A percentile compares a stretch with the other conserved stretches of the same genome.
Evolutionary conservation across 2,888 invertebrate species (phyloP).

Genomic region (Leptopterna dolabrata): DNA sequence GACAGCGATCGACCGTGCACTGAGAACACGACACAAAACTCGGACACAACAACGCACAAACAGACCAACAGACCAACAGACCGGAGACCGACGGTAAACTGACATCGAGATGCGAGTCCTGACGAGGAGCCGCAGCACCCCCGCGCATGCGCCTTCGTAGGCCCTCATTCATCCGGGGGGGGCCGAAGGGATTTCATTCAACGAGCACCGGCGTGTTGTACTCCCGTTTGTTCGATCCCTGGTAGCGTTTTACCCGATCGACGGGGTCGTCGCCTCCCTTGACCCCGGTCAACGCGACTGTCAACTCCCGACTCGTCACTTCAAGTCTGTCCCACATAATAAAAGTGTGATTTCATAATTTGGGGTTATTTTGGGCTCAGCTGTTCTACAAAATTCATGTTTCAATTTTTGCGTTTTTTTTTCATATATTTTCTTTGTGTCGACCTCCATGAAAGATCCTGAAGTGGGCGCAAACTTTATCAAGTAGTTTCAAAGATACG

Average conservation of each 20-base stretch:
- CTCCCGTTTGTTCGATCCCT: not conserved
- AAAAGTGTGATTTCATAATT: too few species aligned
- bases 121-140: not conserved
- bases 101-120: not conserved
- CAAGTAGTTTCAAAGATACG: too few species aligned
- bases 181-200: constrained; percentile 14
- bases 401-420: too few species aligned
- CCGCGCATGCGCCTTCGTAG: not conserved
- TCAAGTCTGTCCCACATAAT: too few species aligned
- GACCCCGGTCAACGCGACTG: not conserved
- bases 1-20: not conserved
- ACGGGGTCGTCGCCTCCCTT: not conserved
- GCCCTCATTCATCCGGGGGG: constrained; percentile 17
- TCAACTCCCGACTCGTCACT: too few species aligned
- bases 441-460: too few species aligned
- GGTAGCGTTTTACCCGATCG: not conserved
- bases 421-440: too few species aligned
- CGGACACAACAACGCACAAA: too few species aligned
- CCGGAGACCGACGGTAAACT: not conserved
- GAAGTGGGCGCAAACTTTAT: too few species aligned
- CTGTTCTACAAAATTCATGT: too few species aligned
- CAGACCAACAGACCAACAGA: not conserved
- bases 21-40: not conserved
- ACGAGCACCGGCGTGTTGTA: not conserved
- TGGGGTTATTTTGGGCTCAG: too few species aligned